Evolutionary conservation across 2,888 invertebrate genomes (phyloP), one percentile per base, ranked within the genome.

Genomic region (Pseudococcus jackbeardsleyi): DNA sequence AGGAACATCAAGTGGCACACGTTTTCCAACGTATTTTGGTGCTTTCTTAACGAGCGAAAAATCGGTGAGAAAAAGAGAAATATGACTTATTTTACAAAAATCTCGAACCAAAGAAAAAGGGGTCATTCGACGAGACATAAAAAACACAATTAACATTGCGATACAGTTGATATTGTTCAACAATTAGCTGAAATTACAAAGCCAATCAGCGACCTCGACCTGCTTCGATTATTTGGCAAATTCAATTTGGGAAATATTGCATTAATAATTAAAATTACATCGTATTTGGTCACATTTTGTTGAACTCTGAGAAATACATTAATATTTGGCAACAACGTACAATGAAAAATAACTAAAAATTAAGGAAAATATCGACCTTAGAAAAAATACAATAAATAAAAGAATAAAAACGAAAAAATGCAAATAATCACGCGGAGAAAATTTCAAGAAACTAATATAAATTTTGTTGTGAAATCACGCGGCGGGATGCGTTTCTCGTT

Each of bases 321-420:
- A 64, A 64, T 64, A 64, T 64, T 64, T 64, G 64, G 64, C 64
- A 64, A 64, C 64, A 11, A 64, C 22, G 11, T 12, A 59, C 59
- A 50, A n/a, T 17, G n/a, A 68, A 68, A 68, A 68, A 26, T 26
- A 72, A 26, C 17, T 33, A 72, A 4, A 4, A 17, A 22, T 9
- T 42, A 72, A 39, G 33, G 33, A 6, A 72, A 72, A 72, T 72
- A 33, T 11, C 17, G 33, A 72, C 12, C 15, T 72, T 26, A 33
- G 33, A 33, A 72, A 72, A 72, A 68, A 9, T 68, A 22, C n/a
- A 68, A 59, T 59, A n/a, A 59, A 59, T 68, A 68, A 9, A 68
- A 68, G 68, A 59, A 59, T 59, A 59, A 39, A 72, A 72, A 33
- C 15, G 3, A 33, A 59, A 72, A 72, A 72, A 72, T 72, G 72